A percentile compares a stretch with the other conserved stretches of the same genome.
Conservation (phyloP, 2,797 vertebrate species). For the Squalus acanthias region DNA sequence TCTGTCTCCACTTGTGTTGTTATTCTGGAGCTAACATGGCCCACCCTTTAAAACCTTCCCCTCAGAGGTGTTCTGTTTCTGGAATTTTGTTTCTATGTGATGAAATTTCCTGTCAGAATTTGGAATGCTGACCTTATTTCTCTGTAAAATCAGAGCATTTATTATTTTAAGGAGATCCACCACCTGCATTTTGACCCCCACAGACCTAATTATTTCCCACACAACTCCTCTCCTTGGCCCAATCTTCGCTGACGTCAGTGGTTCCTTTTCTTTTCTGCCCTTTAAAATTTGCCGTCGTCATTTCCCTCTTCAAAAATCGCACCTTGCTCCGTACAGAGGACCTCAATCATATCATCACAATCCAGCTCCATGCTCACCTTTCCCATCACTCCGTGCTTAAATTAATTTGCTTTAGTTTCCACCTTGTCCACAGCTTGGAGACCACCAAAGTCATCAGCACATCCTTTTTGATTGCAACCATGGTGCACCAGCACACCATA, state of each 20-base stretch:
- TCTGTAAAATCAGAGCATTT: not conserved
- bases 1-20: not conserved
- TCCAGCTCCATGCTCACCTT: not conserved
- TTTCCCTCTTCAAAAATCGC: not conserved
- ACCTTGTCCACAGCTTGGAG: not conserved
- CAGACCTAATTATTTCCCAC: not conserved
- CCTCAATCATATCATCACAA: not conserved
- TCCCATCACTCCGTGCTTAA: not conserved
- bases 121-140: not conserved
- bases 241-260: not conserved
- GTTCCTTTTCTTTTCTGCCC: not conserved
- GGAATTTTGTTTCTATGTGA: not conserved
- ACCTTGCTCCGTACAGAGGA: not conserved
- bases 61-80: not conserved
- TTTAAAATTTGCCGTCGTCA: not conserved
- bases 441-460: not conserved
- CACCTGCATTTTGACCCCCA: not conserved
- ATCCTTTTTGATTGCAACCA: not conserved
- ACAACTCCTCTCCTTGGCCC: not conserved
- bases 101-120: not conserved
- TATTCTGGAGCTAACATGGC: not conserved
- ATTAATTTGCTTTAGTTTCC: not conserved
- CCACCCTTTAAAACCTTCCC: not conserved
- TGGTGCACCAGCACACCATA: no score
- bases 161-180: not conserved